Evolutionary conservation across 2,113 vertebrate species (phyloP), one percentile per base, ranked within the genome.

Genomic region (Solenodon paradoxus): DNA sequence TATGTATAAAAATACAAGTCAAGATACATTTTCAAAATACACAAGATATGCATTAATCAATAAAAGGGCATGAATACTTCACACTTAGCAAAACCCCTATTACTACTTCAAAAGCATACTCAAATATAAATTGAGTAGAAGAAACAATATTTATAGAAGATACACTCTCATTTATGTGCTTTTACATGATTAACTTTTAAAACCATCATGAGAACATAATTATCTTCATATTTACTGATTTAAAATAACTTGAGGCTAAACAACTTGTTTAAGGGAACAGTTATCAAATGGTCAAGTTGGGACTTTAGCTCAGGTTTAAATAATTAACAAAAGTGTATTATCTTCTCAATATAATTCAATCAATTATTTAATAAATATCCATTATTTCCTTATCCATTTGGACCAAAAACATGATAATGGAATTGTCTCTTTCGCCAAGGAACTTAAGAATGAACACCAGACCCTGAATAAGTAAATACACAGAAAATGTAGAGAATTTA

Each of bases 71-170:
- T 61, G 20, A 68, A n/a, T 26, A 22, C 26, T 90, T 69, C 51
- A 92, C 0, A 28, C 12, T 66, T n/a, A 64, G 63, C 55, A 82
- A 77, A 82, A 78, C 38, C 38, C 80, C 32, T 63, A 28, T 35
- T 79, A 63, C 66, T 82, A 28, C 53, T 91, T 79, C 38, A 92
- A 69, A 85, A 53, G 61, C 72, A 38, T 12, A 75, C n/a, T 81
- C 35, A 80, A 72, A 75, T 72, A 72, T 28, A 80, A 90, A 79
- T 59, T 16, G 19, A n/a, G n/a, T 82, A 83, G 57, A 92, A 72
- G 92, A 97, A 96, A 92, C 91, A 88, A 63, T n/a, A 42, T 90
- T 96, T 92, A 90, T 51, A 94, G 91, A 90, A 87, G 82, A 88
- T 72, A 55, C 8, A 49, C 24, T 42, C n/a, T n/a, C n/a, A n/a